phyloP scores from a whole-genome alignment of 2,113 vertebrate species.

The Carollia perspicillata region DNA sequence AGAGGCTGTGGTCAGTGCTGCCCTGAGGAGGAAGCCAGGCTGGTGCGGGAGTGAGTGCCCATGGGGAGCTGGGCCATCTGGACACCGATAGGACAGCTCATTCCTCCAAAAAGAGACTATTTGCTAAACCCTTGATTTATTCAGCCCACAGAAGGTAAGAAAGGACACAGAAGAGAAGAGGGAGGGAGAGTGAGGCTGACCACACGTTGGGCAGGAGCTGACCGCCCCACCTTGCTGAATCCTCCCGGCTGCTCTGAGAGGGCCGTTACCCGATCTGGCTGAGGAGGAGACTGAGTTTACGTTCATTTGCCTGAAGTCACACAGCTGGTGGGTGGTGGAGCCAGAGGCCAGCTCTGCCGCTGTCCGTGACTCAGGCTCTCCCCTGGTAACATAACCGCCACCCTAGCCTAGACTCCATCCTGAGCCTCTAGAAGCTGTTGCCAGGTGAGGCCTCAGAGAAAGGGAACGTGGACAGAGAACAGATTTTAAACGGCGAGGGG shows the following conservation, averaged over 20 bases:
- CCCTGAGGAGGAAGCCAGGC: too few relatives aligned
- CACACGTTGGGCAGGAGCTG: background rate
- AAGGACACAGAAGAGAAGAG: background rate
- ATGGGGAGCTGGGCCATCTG: too few relatives aligned
- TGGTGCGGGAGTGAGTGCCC: too few relatives aligned
- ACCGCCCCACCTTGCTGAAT: background rate
- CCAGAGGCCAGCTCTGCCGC: background rate
- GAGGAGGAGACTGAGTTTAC: background rate
- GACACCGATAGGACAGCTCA: background rate
- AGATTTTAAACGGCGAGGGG: too few relatives aligned
- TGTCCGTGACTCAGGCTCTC: background rate
- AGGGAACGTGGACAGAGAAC: background rate
- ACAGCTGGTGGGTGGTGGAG: fast-evolving
- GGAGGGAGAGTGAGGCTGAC: background rate
- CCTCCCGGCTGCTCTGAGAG: background rate
- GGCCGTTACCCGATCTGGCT: background rate
- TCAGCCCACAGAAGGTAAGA: background rate
- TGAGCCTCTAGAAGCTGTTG: background rate
- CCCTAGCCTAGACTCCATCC: background rate
- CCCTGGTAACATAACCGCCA: background rate
- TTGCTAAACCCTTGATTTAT: background rate
- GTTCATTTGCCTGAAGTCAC: background rate
- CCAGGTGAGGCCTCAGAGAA: background rate
- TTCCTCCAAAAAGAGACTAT: background rate
- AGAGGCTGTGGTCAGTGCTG: too few relatives aligned